A percentile compares a stretch with the other conserved stretches of the same genome.
Conservation (phyloP, 2,888 invertebrate species). For the Sturmia bella region DNA sequence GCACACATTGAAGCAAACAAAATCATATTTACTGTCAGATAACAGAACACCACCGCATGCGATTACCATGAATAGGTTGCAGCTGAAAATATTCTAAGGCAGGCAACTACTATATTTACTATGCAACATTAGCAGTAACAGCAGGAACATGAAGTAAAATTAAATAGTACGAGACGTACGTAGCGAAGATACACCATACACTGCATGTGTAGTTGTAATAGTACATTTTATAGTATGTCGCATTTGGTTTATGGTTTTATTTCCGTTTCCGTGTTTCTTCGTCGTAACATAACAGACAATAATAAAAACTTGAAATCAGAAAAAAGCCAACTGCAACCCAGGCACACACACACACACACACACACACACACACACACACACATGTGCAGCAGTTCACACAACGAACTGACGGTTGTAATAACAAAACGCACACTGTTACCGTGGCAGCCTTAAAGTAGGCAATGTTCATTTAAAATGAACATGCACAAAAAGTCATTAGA, state of each 20-base stretch:
- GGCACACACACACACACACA: background rate
- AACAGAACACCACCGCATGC: slow-evolving; percentile 22
- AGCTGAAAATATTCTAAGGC: slow-evolving; percentile 17
- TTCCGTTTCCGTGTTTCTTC: slow-evolving; percentile 68
- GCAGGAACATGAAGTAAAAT: slow-evolving; percentile 10
- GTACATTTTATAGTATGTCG: slow-evolving; percentile 55
- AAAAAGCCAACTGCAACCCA: slow-evolving; percentile 17
- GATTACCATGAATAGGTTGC: slow-evolving; percentile 13
- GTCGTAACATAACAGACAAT: slow-evolving; percentile 53
- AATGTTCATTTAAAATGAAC: slow-evolving; percentile 57
- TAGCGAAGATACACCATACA: no score
- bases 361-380: slow-evolving; percentile 1
- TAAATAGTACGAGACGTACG: slow-evolving; percentile 30
- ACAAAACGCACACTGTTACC: slow-evolving; percentile 35
- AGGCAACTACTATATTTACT: slow-evolving; percentile 34
- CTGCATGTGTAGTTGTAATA: slow-evolving; percentile 19
- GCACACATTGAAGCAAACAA: background rate
- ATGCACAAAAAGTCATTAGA: slow-evolving; percentile 63
- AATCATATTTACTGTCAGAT: slow-evolving; percentile 26
- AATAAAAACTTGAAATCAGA: slow-evolving; percentile 43
- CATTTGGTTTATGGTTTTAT: slow-evolving; percentile 69
- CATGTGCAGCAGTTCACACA: background rate
- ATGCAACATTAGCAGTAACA: background rate
- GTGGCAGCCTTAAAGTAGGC: slow-evolving; percentile 61
- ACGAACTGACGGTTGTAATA: slow-evolving; percentile 28